Evolutionary conservation across 2,888 invertebrate species (phyloP), one percentile per base, ranked within the genome.

Genomic region (Bombylius major): DNA sequence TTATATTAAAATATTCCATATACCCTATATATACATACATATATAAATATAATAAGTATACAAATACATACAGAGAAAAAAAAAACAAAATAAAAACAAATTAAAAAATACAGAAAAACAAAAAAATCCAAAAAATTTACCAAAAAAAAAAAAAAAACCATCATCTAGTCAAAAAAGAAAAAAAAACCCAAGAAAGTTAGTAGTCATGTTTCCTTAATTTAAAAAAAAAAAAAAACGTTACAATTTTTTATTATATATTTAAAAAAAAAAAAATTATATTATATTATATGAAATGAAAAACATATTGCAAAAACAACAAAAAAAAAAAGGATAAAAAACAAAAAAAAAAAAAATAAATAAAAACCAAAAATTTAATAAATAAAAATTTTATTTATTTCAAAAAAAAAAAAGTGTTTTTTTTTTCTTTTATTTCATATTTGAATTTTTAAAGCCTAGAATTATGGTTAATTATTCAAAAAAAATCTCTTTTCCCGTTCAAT

Each of bases 341-440:
- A 53, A 47, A 55, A 49, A 59, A 53, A 53, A 45, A 48, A 32
- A 52, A 44, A 34, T 34, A 34, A 34, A 34, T 34, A 45, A 45
- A 45, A 45, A 45, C 9, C 7, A 45, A 45, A 46, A 23, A 47
- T 47, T 14, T 23, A 12, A 47, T 31, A 47, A 47, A 47, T 23
- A 47, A 47, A 47, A 8, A 47, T 23, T 23, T 47, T 47, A 23
- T 47, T 47, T 23, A 47, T 23, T 47, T 5, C 13, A 47, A 47
- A 47, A 47, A 23, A 23, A 47, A 12, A 39, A n/a, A n/a, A 13
- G 14, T 46, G 7, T 9, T 14, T 46, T 44, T 4, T 11, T 44
- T 11, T 44, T 44, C 5, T 44, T 11, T 44, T 11, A 44, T 44
- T 44, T 44, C 13, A 4, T 44, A 5, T 44, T 13, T 44, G 44